A percentile compares a stretch with the other conserved stretches of the same genome.
phyloP scores from a whole-genome alignment of 2,888 invertebrate genomes.

The Papilio protenor region DNA sequence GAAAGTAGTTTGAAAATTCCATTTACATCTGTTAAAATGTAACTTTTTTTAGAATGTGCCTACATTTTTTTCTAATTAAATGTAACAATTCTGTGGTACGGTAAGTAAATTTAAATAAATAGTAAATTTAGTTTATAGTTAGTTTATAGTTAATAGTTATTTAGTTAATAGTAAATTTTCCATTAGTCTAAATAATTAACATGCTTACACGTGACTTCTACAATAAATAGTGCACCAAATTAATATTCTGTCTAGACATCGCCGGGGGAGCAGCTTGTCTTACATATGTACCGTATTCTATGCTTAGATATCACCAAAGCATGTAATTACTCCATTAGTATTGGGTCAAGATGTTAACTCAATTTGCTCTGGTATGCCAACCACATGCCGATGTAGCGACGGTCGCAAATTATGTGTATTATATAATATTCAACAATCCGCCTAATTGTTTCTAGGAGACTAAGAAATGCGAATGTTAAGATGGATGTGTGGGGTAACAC shows the following conservation, averaged over 20 bases:
- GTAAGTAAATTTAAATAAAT: too few species aligned
- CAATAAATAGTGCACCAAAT: too few species aligned
- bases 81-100: too few species aligned
- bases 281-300: not conserved
- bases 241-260: not conserved
- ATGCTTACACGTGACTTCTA: too few species aligned
- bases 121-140: too few species aligned
- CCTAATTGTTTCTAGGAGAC: not conserved
- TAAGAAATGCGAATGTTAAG: too few species aligned
- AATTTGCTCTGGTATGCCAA: conserved; percentile 29
- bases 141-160: too few species aligned
- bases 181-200: too few species aligned
- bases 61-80: too few species aligned
- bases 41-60: too few species aligned
- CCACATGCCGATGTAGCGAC: conserved; percentile 4
- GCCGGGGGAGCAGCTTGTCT: not conserved
- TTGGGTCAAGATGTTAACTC: conserved; percentile 30
- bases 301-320: not conserved
- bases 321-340: conserved; percentile 27
- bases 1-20: not conserved
- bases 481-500: too few species aligned
- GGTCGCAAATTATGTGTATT: not conserved
- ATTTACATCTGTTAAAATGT: not conserved
- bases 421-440: not conserved
- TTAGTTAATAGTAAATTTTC: too few species aligned